Evolutionary conservation across 2,888 invertebrate genomes (phyloP), one percentile per base, ranked within the genome.

Genomic region (Eurois occulta): DNA sequence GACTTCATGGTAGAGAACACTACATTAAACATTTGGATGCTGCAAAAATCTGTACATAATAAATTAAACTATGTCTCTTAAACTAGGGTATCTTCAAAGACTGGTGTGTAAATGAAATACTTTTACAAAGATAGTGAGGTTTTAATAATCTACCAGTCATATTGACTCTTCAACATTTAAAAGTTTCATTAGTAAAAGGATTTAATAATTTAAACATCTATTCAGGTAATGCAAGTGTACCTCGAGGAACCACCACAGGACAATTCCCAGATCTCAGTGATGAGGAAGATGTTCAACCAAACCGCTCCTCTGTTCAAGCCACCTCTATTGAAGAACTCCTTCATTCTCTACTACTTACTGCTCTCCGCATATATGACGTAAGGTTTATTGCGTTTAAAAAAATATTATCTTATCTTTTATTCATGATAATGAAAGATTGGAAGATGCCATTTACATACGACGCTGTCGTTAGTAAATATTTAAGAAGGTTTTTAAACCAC

Each of bases 361-460:
- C 87, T 96, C 5, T 93, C 94, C 65, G 94, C 95, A 75, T 96
- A 93, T 80, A 95, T 96, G 95, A 94, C 94, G 96, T 96, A 85
- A 94, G 95, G 90, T 38, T 28, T 72, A 48, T 38, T 38, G 21
- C 48, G 11, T 38, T 72, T 32, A 11, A 28, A 11, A 28, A 24
- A 41, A 46, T 48, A 38, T 24, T 38, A 48, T 71, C 35, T 32
- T 38, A 28, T 48, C 38, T 24, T 28, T 11, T 11, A 41, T 73
- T 24, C 18, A 24, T 72, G 32, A 2, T n/a, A 41, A 4, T 35
- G 18, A 70, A 41, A 16, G 38, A 28, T 62, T 70, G 18, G 16
- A 64, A 71, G 41, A 64, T n/a, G 5, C 46, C 46, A 46, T 69
- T 69, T n/a, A 21, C 8, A 62, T 70, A 62, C 16, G 0, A 7